Evolutionary conservation across 2,113 vertebrate species (phyloP), one percentile per base, ranked within the genome.

Genomic region (Guaruba guarouba): DNA sequence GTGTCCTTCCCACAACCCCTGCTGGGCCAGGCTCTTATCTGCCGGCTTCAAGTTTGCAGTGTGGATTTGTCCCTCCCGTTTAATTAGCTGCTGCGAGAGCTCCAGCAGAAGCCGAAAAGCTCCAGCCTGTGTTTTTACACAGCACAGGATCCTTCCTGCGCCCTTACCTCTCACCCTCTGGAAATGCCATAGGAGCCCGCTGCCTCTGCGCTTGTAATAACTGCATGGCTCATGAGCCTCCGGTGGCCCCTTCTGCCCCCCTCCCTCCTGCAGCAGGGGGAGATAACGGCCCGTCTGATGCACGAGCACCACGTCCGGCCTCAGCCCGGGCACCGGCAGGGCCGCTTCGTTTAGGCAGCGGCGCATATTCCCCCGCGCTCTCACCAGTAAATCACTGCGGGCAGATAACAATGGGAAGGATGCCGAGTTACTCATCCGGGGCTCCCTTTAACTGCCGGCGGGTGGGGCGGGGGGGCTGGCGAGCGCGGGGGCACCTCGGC

Each of bases 101-200:
- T 83, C 63, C 7, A 55, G 91, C 91, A 86, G 80, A 33, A 37
- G 44, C 35, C 44, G 2, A 49, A 76, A 59, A 75, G 78, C 10
- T 62, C 48, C 7, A 46, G 78, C 78, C 91, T 54, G 70, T 28
- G 51, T 23, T 27, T 86, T 67, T 41, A 41, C 23, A 22, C 6
- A 27, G 91, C 59, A 2, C 2, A 33, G 82, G 66, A 27, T 57
- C 61, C 78, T 54, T 22, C 73, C 78, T 31, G 66, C 16, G 12
- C 16, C 81, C 69, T 89, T 85, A 35, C 94, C 93, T 92, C 33
- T 86, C 81, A 75, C 95, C 93, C 91, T 54, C 20, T 18, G 90
- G 80, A 95, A 95, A 94, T 80, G 90, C 87, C 93, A 87, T 93
- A 89, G 96, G 84, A 23, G 48, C 9, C 88, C 9, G 29, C 23